Evolutionary conservation across 2,797 vertebrate genomes (phyloP).

Genomic region (Phoebastria nigripes): DNA sequence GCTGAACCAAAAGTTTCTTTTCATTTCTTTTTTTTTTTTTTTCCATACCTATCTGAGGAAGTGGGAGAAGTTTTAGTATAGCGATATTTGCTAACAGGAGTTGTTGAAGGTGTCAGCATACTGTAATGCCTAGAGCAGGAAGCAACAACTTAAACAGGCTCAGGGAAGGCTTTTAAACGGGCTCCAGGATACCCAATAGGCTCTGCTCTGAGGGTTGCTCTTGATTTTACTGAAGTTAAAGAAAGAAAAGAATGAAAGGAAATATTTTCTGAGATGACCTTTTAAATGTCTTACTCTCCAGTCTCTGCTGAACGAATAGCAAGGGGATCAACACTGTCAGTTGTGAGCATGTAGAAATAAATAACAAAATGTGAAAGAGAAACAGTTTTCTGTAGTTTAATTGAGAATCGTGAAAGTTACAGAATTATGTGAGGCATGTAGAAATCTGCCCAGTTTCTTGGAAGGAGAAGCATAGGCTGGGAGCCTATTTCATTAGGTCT

Average conservation of each 20-base stretch:
- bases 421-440: not conserved
- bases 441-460: not conserved
- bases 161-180: not conserved
- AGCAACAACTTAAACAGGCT: not conserved
- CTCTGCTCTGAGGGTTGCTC: not conserved
- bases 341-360: not conserved
- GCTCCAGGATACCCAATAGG: not conserved
- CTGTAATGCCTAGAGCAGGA: not conserved
- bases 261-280: not conserved
- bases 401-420: not conserved
- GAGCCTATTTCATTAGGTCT: not conserved
- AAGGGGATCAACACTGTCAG: not conserved
- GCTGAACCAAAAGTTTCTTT: not conserved
- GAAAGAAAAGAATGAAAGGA: not conserved
- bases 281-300: not conserved
- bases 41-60: not conserved
- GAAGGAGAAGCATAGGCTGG: not conserved
- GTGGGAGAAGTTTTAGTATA: not conserved
- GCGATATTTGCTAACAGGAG: not conserved
- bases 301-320: not conserved
- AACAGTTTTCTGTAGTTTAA: not conserved
- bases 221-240: not conserved
- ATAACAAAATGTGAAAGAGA: not conserved
- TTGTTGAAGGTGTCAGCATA: not conserved
- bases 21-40: rapidly evolving